Evolutionary conservation across 2,797 vertebrate genomes (phyloP), one percentile per base, ranked within the genome.

Genomic region (Hozukius guyotensis): DNA sequence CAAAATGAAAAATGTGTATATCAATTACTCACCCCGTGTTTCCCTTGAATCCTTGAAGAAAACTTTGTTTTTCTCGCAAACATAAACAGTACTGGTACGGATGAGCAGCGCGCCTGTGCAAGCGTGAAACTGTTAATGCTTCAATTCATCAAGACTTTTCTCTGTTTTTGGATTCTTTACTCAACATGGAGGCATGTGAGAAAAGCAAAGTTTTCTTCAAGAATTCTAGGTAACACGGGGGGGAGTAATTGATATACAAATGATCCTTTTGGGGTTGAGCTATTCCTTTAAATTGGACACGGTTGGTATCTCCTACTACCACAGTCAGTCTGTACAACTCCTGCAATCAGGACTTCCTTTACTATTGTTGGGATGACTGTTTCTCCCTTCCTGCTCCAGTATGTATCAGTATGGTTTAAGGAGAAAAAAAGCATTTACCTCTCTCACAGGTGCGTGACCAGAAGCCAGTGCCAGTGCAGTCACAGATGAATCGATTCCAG

Each of bases 401-500:
- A 7, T 14, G 9, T 36, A 36, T 77, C 16, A 38, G 67, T 71
- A 27, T 24, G 20, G 36, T 46, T 14, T 36, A 32, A 20, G 11
- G 60, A 72, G 10, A 53, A 46, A 53, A 12, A 53, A 14, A 8
- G 12, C n/a, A 34, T 14, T 95, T 90, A 99, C 99, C 98, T 94
- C 98, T 96, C 65, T 99, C 98, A 49, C 99, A 99, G 3, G 98
- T 99, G 75, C 98, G 96, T 1, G 98, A 98, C 98, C 98, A 99
- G 80, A 95, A 98, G 56, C 99, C 99, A 0, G 98, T 99, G 80
- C 98, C 98, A 0, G 98, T 99, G 89, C 99, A 99, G 93, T 99
- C 99, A 1, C 99, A 99, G 83, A 99, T 97, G 94, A 99, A 99
- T 85, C 99, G 96, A 92, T 99, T 99, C 99, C 99, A 99, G 83